Percentiles rank a stretch among this genome's conserved stretches.
These are phyloP conservation scores for Blastomussa wellsi DNA, from an alignment of 92 coral and sea anemone genomes.

Conservation along the genomic window DNA sequence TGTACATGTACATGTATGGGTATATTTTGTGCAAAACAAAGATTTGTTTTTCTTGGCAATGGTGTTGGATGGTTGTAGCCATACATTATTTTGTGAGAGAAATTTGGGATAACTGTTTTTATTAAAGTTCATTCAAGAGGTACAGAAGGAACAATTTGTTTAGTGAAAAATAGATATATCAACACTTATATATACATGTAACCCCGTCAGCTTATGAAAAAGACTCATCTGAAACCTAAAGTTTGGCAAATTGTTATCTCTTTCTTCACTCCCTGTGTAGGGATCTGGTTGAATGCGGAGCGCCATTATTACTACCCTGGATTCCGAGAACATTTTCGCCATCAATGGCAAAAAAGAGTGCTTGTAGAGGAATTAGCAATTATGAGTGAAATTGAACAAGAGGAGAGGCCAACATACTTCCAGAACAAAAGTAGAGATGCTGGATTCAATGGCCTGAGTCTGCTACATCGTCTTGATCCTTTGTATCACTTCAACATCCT, in stretches of 20 bases:
- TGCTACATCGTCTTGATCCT: slow-evolving; percentile 58
- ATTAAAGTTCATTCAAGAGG: no score
- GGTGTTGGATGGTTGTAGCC: no score
- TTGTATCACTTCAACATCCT: slow-evolving; percentile 59
- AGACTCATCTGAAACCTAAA: slow-evolving; percentile 2
- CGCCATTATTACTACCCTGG: slow-evolving; percentile 75
- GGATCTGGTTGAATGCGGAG: slow-evolving; percentile 55
- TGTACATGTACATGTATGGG: neutral
- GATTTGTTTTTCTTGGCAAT: neutral
- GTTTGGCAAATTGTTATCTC: neutral
- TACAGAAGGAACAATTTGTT: neutral
- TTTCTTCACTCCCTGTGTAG: slow-evolving; percentile 26
- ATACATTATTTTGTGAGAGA: neutral
- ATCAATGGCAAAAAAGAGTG: slow-evolving; percentile 51
- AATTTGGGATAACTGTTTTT: neutral
- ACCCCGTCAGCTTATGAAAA: neutral
- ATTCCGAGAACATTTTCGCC: slow-evolving; percentile 58
- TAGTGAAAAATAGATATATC: neutral
- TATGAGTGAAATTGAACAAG: slow-evolving; percentile 70
- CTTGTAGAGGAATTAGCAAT: slow-evolving; percentile 57
- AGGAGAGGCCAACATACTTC: slow-evolving; percentile 62
- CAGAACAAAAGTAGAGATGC: slow-evolving; percentile 56
- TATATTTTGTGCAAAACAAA: neutral
- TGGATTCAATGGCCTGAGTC: slow-evolving; percentile 65
- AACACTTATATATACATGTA: neutral